Evolutionary conservation across 2,113 vertebrate species (phyloP).

Genomic region (Tetraodon nigroviridis): DNA sequence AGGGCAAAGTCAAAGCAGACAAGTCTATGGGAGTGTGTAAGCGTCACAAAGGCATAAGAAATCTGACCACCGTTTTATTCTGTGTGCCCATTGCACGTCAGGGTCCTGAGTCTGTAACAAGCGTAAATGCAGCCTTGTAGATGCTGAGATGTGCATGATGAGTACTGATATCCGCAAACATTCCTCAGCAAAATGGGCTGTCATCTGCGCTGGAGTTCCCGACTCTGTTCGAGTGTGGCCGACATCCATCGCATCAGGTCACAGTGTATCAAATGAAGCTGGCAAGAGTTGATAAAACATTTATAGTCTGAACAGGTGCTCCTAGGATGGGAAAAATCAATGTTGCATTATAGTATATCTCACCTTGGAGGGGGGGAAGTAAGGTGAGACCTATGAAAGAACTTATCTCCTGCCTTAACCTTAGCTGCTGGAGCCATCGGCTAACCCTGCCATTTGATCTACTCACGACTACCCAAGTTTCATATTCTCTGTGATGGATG

Average conservation of each 20-base stretch:
- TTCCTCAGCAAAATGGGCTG: conserved; percentile 15
- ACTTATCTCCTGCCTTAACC: conserved; percentile 1
- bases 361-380: conserved; percentile 18
- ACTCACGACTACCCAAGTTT: conserved; percentile 25
- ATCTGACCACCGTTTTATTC: background rate
- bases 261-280: conserved; percentile 36
- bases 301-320: conserved; percentile 6
- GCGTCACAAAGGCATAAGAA: background rate
- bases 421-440: conserved; percentile 9
- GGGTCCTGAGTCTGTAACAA: conserved; percentile 33
- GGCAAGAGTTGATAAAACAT: conserved; percentile 36
- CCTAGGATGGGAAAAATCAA: conserved; percentile 20
- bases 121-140: conserved; percentile 55
- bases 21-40: background rate
- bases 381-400: conserved; percentile 2
- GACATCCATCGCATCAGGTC: conserved; percentile 35
- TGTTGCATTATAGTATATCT: conserved; percentile 24
- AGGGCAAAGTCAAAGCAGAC: conserved; percentile 5
- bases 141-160: conserved; percentile 37
- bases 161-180: conserved; percentile 37
- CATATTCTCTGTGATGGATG: conserved; percentile 34
- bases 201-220: conserved; percentile 2
- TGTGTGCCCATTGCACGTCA: conserved; percentile 45
- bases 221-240: conserved; percentile 17
- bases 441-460: conserved; percentile 37